Evolutionary conservation across 2,113 vertebrate species (phyloP).

Genomic region (Pelecanoides urinatrix): DNA sequence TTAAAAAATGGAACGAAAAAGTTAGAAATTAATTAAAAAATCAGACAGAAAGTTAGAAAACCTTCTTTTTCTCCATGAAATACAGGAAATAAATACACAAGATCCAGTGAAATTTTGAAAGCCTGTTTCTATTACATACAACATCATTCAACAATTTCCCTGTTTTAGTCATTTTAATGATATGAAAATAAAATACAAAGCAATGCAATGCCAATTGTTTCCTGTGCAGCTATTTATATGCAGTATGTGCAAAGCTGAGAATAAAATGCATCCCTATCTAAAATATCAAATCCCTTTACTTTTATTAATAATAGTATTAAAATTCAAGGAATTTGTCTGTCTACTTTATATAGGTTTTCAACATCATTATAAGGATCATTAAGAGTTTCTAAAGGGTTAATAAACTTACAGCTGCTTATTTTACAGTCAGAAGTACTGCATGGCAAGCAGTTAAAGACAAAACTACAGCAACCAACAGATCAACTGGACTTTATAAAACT

Average conservation of each 20-base stretch:
- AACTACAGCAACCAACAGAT: background rate
- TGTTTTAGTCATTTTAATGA: background rate
- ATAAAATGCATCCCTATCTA: background rate
- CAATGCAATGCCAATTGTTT: background rate
- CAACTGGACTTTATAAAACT: background rate
- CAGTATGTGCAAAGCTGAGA: background rate
- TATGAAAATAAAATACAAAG: background rate
- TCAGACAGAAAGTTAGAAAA: background rate
- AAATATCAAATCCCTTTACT: background rate
- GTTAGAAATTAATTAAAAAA: constrained; percentile 46
- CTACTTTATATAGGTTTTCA: background rate
- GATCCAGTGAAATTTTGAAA: background rate
- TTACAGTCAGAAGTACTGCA: background rate
- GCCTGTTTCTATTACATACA: background rate
- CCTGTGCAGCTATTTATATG: background rate
- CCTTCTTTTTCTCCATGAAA: background rate
- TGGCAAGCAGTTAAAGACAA: background rate
- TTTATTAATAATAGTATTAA: background rate
- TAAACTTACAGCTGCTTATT: background rate
- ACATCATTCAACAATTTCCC: background rate
- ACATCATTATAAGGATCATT: background rate
- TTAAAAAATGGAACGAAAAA: background rate
- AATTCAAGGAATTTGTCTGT: background rate
- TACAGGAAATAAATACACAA: background rate
- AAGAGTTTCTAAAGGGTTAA: background rate